Evolutionary conservation across 2,888 invertebrate species (phyloP).

Genomic region (Saturnia pavonia): DNA sequence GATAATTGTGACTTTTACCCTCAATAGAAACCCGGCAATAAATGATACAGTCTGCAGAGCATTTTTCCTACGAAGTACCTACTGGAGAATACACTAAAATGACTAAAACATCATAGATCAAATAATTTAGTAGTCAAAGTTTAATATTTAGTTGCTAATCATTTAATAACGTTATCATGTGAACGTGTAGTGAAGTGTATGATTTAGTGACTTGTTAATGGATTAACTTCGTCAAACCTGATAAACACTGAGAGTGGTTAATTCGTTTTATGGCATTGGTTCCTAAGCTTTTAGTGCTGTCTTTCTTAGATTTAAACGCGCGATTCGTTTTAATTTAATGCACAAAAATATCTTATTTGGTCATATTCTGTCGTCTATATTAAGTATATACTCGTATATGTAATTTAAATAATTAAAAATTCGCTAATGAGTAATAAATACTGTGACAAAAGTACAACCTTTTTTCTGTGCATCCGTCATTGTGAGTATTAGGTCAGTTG

Average conservation of each 20-base stretch:
- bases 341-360: too few relatives aligned
- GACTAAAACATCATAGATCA: background rate
- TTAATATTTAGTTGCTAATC: background rate
- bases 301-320: too few relatives aligned
- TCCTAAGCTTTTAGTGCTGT: background rate
- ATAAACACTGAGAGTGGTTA: background rate
- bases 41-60: too few relatives aligned
- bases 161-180: background rate
- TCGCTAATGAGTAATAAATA: too few relatives aligned
- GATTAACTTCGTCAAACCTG: slow-evolving; percentile 55
- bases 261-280: background rate
- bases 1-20: slow-evolving; percentile 61
- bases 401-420: too few relatives aligned
- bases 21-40: slow-evolving; percentile 45
- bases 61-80: too few relatives aligned
- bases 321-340: too few relatives aligned
- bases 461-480: background rate
- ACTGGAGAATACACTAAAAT: too few relatives aligned
- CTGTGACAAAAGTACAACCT: background rate
- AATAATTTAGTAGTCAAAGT: background rate
- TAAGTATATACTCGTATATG: too few relatives aligned
- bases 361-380: too few relatives aligned
- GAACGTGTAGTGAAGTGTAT: slow-evolving; percentile 59
- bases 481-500: background rate
- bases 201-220: slow-evolving; percentile 74